Percentiles rank a stretch among this genome's conserved stretches.
These are phyloP conservation scores for Parthenolecanium corni DNA, from an alignment of 2,888 invertebrate genomes.

Conservation along the genomic window DNA sequence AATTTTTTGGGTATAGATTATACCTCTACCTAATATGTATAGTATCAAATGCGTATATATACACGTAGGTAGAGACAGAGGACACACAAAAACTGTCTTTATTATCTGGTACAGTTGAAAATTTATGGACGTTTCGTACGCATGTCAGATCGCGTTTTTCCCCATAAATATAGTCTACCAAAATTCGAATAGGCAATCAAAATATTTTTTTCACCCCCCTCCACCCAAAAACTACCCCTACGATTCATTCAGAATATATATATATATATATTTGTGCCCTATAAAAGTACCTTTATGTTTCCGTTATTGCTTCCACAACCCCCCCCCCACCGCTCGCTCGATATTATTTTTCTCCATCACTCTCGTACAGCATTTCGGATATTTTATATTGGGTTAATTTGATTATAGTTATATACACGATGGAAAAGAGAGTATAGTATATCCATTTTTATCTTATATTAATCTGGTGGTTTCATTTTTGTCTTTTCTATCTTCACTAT, in stretches of 20 bases:
- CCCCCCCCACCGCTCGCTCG: too few species aligned
- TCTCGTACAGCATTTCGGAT: too few species aligned
- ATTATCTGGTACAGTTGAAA: constrained; percentile 10
- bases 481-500: too few species aligned
- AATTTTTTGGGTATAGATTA: too few species aligned
- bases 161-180: too few species aligned
- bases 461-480: constrained; percentile 10
- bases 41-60: too few species aligned
- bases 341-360: too few species aligned
- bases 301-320: not conserved
- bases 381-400: constrained; percentile 11
- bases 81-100: constrained; percentile 6
- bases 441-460: not conserved
- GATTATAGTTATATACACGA: constrained; percentile 2
- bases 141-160: constrained; percentile 22
- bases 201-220: constrained; percentile 10
- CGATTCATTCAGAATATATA: too few species aligned
- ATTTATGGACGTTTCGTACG: constrained; percentile 16
- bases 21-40: too few species aligned
- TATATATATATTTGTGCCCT: too few species aligned
- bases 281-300: not conserved
- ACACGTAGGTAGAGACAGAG: too few species aligned
- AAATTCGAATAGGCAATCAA: constrained; percentile 22
- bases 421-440: too few species aligned
- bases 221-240: constrained; percentile 1